These are phyloP conservation scores for Hippocampus mohnikei DNA, from an alignment of 2,113 vertebrate species.

Conservation along the genomic window DNA sequence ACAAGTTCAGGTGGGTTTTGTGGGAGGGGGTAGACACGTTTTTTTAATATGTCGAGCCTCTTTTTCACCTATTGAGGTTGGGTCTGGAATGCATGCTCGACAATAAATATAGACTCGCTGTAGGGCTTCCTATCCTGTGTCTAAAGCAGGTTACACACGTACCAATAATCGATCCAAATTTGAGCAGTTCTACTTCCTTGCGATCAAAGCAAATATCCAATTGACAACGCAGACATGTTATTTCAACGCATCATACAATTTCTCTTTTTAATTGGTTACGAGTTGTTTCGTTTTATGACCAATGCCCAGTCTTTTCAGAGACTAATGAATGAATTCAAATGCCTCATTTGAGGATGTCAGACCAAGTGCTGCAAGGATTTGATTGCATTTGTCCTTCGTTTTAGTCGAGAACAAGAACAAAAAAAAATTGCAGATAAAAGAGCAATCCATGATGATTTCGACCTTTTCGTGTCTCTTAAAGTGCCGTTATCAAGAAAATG, in stretches of 20 bases:
- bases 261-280: not conserved
- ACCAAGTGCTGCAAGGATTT: not conserved
- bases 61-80: too few relatives aligned
- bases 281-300: not conserved
- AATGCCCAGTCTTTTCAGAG: not conserved
- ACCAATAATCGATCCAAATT: too few relatives aligned
- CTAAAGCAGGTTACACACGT: too few relatives aligned
- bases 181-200: too few relatives aligned
- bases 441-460: conserved; percentile 28
- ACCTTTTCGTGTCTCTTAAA: conserved; percentile 41
- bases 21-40: too few relatives aligned
- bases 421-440: conserved; percentile 12
- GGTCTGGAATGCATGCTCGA: too few relatives aligned
- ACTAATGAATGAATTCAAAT: not conserved
- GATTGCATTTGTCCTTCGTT: not conserved
- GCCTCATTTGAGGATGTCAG: not conserved
- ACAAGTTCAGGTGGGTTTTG: too few relatives aligned
- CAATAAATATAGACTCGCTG: too few relatives aligned
- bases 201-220: too few relatives aligned
- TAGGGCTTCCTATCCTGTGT: too few relatives aligned
- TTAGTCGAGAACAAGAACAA: conserved; percentile 4
- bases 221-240: not conserved
- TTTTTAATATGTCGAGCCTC: too few relatives aligned
- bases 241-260: too few relatives aligned
- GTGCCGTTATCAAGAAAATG: conserved; percentile 47